Conservation (phyloP, 2,888 invertebrate genomes). For the Piscicola geometra region DNA sequence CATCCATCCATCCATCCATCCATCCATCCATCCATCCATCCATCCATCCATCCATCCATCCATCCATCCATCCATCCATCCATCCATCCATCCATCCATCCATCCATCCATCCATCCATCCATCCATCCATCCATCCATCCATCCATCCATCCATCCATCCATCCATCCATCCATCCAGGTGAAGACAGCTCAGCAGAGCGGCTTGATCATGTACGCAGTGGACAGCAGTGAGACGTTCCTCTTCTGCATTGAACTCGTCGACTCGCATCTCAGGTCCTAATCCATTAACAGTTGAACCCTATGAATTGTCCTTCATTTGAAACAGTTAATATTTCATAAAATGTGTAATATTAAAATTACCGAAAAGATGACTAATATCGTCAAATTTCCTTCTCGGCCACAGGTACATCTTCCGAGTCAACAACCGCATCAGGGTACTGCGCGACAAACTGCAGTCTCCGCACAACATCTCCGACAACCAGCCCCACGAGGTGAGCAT, state of each 20-base stretch:
- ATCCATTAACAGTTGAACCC: background rate
- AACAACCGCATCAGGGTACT: constrained; percentile 19
- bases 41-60: too few species aligned
- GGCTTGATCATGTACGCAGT: constrained; percentile 21
- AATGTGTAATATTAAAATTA: background rate
- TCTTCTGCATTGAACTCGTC: constrained; percentile 26
- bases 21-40: too few species aligned
- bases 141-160: too few species aligned
- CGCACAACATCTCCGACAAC: constrained; percentile 25
- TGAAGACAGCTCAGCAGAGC: constrained; percentile 9
- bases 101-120: too few species aligned
- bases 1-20: too few species aligned
- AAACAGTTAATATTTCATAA: background rate
- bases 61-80: too few species aligned
- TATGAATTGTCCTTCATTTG: background rate
- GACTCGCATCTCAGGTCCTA: constrained; percentile 16
- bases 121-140: too few species aligned
- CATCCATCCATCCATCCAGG: background rate
- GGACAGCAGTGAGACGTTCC: constrained; percentile 13
- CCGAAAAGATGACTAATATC: too few species aligned
- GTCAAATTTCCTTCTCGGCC: too few species aligned
- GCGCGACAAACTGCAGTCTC: background rate
- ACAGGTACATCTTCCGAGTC: constrained; percentile 26
- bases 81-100: too few species aligned
- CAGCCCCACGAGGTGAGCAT: constrained; percentile 28